A percentile compares a stretch with the other conserved stretches of the same genome.
These are phyloP conservation scores for Acleris holmiana DNA, from an alignment of 2,888 invertebrate genomes.

Conservation along the genomic window DNA sequence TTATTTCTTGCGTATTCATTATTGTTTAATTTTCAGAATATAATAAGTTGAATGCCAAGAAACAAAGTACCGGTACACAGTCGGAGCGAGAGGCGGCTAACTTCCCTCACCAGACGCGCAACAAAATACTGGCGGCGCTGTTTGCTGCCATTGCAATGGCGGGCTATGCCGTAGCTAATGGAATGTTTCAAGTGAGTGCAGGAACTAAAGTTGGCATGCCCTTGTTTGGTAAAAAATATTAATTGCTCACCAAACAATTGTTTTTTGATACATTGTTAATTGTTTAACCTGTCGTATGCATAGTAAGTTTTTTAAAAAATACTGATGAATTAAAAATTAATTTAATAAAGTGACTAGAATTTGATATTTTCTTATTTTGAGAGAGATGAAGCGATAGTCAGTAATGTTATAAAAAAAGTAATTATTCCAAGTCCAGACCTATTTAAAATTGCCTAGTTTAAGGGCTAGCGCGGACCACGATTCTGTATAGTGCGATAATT, in stretches of 20 bases:
- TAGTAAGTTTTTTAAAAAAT: too few relatives aligned
- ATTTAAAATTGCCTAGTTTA: too few relatives aligned
- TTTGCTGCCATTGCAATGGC: slow-evolving; percentile 89
- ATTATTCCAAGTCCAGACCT: too few relatives aligned
- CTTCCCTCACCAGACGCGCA: slow-evolving; percentile 87
- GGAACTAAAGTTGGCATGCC: not conserved
- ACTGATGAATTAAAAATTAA: too few relatives aligned
- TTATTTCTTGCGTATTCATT: not conserved
- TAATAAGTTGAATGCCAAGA: slow-evolving; percentile 70
- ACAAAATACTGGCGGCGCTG: slow-evolving; percentile 87
- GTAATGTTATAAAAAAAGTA: too few relatives aligned
- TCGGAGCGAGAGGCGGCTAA: slow-evolving; percentile 83
- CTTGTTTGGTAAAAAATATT: not conserved
- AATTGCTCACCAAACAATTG: not conserved
- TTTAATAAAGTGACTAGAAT: too few relatives aligned
- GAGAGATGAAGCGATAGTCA: too few relatives aligned
- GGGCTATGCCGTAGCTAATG: slow-evolving; percentile 87
- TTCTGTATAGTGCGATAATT: too few relatives aligned
- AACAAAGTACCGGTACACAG: slow-evolving; percentile 75
- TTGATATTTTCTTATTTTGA: too few relatives aligned
- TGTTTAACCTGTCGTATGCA: not conserved
- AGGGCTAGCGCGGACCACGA: too few relatives aligned
- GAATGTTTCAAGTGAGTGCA: slow-evolving; percentile 85
- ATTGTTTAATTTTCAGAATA: slow-evolving; percentile 61
- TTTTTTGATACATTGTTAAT: not conserved